Percentiles rank a stretch among this genome's conserved stretches.
Evolutionary conservation across 2,113 vertebrate genomes (phyloP).

Genomic region (Phoxinus phoxinus): DNA sequence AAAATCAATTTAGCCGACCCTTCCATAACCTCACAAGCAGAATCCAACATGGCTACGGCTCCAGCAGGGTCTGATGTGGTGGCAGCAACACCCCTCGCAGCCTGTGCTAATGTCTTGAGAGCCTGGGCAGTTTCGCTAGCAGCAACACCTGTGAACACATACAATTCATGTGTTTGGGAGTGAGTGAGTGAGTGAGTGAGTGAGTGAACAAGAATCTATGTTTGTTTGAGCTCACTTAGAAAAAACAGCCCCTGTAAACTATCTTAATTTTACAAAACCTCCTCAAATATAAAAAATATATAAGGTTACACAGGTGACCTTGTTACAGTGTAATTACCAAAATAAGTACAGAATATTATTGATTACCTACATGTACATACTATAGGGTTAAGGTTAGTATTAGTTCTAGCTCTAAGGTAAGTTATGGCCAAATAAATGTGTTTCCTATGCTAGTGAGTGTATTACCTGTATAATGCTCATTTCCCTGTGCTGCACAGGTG

Average conservation of each 20-base stretch:
- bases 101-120: slow-evolving; percentile 91
- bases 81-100: slow-evolving; percentile 92
- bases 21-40: slow-evolving; percentile 94
- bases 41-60: slow-evolving; percentile 90
- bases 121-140: slow-evolving; percentile 95
- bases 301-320: too few species aligned
- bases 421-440: not conserved
- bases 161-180: not conserved
- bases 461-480: slow-evolving; percentile 96
- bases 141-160: slow-evolving; percentile 82
- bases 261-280: not conserved
- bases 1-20: slow-evolving; percentile 94
- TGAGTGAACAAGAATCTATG: not conserved
- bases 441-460: not conserved
- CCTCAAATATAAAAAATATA: not conserved
- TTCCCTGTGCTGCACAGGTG: slow-evolving; percentile 95
- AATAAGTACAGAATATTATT: too few species aligned
- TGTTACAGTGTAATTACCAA: too few species aligned
- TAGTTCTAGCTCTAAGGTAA: not conserved
- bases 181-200: not conserved
- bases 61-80: slow-evolving; percentile 87
- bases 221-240: not conserved
- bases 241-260: not conserved
- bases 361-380: too few species aligned
- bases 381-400: too few species aligned